Evolutionary conservation across 2,113 vertebrate genomes (phyloP).

Genomic region (Neomonachus schauinslandi): DNA sequence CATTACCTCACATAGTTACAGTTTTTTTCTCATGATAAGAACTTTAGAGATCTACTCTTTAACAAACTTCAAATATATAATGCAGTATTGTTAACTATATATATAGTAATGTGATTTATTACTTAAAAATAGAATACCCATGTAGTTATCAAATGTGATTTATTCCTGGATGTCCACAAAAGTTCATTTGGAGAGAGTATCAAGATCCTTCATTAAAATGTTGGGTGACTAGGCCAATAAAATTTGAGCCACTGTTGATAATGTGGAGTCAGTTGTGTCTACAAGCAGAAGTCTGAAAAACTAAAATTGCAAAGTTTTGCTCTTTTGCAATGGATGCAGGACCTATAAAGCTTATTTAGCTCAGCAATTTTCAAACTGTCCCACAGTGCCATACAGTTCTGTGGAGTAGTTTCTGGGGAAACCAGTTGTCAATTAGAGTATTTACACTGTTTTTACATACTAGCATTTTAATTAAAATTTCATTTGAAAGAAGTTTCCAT

Average conservation of each 20-base stretch:
- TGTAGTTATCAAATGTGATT: background rate
- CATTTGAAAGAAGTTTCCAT: background rate
- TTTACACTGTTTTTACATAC: background rate
- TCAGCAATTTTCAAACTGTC: background rate
- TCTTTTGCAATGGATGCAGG: background rate
- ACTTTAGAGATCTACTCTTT: background rate
- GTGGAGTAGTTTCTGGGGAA: background rate
- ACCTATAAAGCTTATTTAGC: background rate
- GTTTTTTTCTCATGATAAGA: background rate
- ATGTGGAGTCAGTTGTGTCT: background rate
- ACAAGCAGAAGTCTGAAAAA: background rate
- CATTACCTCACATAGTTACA: background rate
- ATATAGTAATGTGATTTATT: background rate
- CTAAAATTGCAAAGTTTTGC: background rate
- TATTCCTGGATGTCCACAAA: background rate
- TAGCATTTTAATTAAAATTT: background rate
- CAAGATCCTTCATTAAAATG: background rate
- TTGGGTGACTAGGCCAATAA: background rate
- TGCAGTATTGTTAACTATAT: background rate
- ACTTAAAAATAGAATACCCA: background rate
- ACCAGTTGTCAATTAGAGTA: background rate
- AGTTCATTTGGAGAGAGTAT: background rate
- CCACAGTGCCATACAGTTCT: background rate
- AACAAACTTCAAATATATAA: background rate
- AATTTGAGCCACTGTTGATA: background rate